Conservation (phyloP, 2,113 vertebrate genomes). For the Mesoclemmys tuberculata region DNA sequence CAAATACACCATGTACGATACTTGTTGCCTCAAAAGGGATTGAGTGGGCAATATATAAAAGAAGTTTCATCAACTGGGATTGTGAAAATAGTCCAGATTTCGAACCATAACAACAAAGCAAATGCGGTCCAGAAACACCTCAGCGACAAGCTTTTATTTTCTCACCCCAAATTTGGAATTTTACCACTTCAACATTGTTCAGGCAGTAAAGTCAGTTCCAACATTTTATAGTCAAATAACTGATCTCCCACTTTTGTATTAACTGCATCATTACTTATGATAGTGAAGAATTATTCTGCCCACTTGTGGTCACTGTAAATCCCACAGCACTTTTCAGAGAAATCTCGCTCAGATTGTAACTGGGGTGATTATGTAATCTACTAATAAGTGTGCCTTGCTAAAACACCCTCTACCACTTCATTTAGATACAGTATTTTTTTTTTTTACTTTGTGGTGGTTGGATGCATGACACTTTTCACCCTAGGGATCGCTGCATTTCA, state of each 20-base stretch:
- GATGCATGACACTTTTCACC: neutral
- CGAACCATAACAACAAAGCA: conserved; percentile 8
- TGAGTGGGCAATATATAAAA: conserved; percentile 4
- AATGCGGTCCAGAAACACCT: neutral
- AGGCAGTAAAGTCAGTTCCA: neutral
- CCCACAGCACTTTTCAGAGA: neutral
- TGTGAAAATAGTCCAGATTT: neutral
- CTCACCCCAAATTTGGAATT: neutral
- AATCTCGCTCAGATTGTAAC: neutral
- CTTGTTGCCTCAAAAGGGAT: conserved; percentile 11
- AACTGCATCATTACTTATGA: neutral
- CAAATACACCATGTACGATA: neutral
- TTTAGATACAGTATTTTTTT: neutral
- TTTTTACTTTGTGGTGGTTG: neutral
- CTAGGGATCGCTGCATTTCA: neutral
- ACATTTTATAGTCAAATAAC: neutral
- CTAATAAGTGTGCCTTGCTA: neutral
- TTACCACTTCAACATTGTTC: neutral
- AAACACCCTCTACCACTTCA: neutral
- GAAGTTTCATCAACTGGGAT: neutral
- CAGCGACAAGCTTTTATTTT: neutral
- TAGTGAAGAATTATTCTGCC: accelerated
- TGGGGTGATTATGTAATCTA: neutral
- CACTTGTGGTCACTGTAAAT: neutral
- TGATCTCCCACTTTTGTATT: neutral